Base-by-base conservation (phyloP, 2,797 vertebrate species). In the Parotocinclus haroldoi region DNA sequence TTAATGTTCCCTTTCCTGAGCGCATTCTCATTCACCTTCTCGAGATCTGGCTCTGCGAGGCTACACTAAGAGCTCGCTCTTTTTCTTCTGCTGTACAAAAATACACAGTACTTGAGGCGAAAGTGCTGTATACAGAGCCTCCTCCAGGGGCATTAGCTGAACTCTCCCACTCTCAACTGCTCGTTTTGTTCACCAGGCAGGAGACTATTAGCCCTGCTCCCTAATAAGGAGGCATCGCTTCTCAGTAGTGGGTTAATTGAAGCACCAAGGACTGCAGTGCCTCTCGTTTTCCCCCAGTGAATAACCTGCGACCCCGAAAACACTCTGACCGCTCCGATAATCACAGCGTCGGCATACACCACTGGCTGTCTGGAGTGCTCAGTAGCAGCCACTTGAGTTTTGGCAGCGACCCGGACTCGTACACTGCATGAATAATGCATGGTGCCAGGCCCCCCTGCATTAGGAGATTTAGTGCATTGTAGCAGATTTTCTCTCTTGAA, bases 221-320 rank as follows among this genome's bases (percentile, higher is more conserved):
- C 75, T 85, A 85, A 85, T 81, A 84, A 85, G 83, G 79, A 83
- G 75, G 72, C 82, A 72, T 80, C 45, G 66, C 80, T 69, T 80
- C 83, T 77, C 85, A 81, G 86, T 77, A 62, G 82, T 76, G 78
- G 84, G 83, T 86, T 87, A 88, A 88, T 87, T 85, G 80, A 82
- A 73, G 82, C 77, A 78, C 54, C 79, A 73, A 81, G 83, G 79
- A 77, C 67, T 62, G 73, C 57, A 55, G 62, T n/a, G 49, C 44
- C 45, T 16, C 19, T 51, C 7, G 46, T 36, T 9, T 1, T 11
- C 37, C 46, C 11, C 8, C 58, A 72, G 61, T 80, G 83, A 86
- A 84, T 83, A 76, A 79, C 79, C 56, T 68, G 3, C 7, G 69
- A 71, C 71, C 80, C 77, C 74, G 3, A 80, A 69, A 75, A 81